Evolutionary conservation across 2,797 vertebrate species (phyloP).

Genomic region (Mus caroli): DNA sequence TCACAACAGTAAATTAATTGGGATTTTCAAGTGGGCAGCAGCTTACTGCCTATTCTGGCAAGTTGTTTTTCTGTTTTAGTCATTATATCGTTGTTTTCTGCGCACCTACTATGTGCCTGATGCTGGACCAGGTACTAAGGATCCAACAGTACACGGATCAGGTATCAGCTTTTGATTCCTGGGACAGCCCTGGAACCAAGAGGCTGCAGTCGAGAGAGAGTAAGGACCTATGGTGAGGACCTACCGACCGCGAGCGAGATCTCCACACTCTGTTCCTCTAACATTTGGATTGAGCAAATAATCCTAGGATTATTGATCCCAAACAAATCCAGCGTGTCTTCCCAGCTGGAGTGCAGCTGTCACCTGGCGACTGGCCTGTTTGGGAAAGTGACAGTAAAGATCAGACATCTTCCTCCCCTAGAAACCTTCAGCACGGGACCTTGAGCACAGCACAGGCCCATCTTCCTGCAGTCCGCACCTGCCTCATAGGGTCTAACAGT

Average conservation of each 20-base stretch:
- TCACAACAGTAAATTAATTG: background rate
- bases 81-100: background rate
- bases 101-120: background rate
- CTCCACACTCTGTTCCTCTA: background rate
- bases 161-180: background rate
- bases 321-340: background rate
- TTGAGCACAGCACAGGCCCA: background rate
- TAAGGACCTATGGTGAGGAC: background rate
- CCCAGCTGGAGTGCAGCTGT: background rate
- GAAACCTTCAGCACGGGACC: background rate
- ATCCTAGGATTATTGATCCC: background rate
- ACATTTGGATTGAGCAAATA: background rate
- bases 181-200: background rate
- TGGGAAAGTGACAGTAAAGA: background rate
- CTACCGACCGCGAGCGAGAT: background rate
- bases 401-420: background rate
- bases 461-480: background rate
- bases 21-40: background rate
- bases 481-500: no score
- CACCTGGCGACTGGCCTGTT: background rate
- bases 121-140: background rate
- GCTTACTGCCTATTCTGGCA: background rate
- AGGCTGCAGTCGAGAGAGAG: background rate
- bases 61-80: background rate
- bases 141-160: background rate